These are phyloP conservation scores for Cecropterus lyciades DNA, from an alignment of 1,140 invertebrate species.

Conservation along the genomic window DNA sequence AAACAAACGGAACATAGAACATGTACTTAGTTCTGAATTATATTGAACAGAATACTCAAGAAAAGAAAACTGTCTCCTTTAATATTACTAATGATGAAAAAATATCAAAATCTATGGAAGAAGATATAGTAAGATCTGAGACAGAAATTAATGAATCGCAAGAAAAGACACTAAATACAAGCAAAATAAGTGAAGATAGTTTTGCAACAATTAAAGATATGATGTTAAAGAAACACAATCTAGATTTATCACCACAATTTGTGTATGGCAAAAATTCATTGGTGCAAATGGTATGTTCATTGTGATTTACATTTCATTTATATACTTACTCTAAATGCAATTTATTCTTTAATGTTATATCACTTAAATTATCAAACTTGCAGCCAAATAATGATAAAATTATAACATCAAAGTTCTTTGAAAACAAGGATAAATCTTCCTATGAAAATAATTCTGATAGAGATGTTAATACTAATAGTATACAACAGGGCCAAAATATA, in stretches of 20 bases:
- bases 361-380: not conserved
- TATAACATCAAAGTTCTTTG: constrained; percentile 56
- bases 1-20: too few species aligned
- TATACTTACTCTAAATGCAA: too few species aligned
- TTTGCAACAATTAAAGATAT: constrained; percentile 60
- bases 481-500: not conserved
- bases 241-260: constrained; percentile 70
- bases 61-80: constrained; percentile 55
- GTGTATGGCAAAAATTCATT: constrained; percentile 59
- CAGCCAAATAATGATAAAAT: constrained; percentile 52
- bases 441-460: not conserved
- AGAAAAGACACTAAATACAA: constrained; percentile 44
- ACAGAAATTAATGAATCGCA: constrained; percentile 29
- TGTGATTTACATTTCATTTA: too few species aligned
- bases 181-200: constrained; percentile 51
- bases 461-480: not conserved
- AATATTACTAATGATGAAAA: constrained; percentile 37
- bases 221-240: constrained; percentile 63
- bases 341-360: too few species aligned
- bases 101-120: not conserved
- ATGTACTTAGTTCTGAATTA: too few species aligned
- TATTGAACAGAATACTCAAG: constrained; percentile 41
- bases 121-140: constrained; percentile 31
- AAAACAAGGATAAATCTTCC: constrained; percentile 24
- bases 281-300: constrained; percentile 38